Evolutionary conservation across 2,113 vertebrate genomes (phyloP).

Genomic region (Dryoscopus gambensis): DNA sequence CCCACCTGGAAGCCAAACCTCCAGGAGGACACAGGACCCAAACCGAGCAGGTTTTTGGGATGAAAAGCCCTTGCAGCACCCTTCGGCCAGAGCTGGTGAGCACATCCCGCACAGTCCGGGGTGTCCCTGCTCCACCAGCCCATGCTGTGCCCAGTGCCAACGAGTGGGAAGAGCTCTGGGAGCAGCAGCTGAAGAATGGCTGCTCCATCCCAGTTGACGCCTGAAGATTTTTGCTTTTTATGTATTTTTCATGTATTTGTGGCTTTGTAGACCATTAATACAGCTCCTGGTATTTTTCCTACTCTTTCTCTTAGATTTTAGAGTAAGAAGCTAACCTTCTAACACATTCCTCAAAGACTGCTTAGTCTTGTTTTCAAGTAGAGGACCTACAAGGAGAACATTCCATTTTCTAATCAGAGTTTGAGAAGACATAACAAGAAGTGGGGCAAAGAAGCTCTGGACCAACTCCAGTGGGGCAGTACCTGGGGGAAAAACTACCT

Average conservation of each 20-base stretch:
- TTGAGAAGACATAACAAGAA: background rate
- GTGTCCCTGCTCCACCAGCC: background rate
- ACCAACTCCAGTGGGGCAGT: background rate
- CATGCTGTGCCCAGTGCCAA: fast-evolving
- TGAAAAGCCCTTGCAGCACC: background rate
- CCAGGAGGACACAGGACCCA: background rate
- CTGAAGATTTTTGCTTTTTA: background rate
- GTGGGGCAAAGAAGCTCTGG: background rate
- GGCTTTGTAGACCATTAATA: background rate
- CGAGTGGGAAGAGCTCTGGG: background rate
- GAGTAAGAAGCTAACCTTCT: background rate
- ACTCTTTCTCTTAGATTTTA: background rate
- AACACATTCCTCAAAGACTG: background rate
- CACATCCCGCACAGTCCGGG: background rate
- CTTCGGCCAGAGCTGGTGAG: background rate
- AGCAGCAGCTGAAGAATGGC: background rate
- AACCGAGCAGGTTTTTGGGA: background rate
- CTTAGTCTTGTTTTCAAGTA: background rate
- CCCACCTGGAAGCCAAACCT: background rate
- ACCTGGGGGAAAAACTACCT: background rate
- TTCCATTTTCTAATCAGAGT: background rate
- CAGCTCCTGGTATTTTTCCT: background rate
- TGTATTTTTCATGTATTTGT: background rate
- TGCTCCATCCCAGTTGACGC: fast-evolving
- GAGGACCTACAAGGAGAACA: background rate